phyloP scores from a whole-genome alignment of 92 coral and sea anemone species.

The Meandrina meandrites region DNA sequence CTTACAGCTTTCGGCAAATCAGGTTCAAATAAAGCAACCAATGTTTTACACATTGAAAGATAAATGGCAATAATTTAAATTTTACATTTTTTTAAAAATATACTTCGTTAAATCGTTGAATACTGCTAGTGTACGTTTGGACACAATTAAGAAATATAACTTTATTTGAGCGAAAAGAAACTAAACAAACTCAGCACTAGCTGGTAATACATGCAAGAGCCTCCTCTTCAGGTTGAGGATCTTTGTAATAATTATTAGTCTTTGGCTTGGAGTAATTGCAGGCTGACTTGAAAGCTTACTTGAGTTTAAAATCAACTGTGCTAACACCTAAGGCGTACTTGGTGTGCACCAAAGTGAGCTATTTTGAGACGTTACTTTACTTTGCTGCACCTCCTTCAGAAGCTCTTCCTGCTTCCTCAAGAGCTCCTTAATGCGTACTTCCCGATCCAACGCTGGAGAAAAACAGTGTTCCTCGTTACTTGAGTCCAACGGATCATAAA shows the following conservation, averaged over 20 bases:
- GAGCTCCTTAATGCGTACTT: slow-evolving; percentile 63
- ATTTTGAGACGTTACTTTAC: neutral
- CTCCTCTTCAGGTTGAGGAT: neutral
- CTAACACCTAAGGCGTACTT: neutral
- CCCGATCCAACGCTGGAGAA: slow-evolving; percentile 55
- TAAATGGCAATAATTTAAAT: neutral
- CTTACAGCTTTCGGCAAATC: neutral
- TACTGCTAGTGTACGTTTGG: too few relatives aligned
- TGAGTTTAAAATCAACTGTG: neutral
- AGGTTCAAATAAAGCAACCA: neutral
- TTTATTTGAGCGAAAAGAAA: neutral
- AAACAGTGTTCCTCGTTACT: neutral
- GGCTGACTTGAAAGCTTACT: neutral
- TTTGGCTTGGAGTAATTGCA: neutral
- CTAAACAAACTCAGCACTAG: neutral
- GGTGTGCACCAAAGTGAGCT: neutral
- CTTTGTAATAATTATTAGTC: neutral
- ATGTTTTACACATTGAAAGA: neutral
- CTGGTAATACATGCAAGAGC: neutral
- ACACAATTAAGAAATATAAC: neutral
- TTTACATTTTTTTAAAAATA: neutral
- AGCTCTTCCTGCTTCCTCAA: slow-evolving; percentile 59
- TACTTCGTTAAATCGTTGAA: neutral
- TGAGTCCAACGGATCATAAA: neutral
- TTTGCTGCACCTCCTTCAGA: slow-evolving; percentile 30